These are phyloP conservation scores for Tautogolabrus adspersus DNA, from an alignment of 2,113 vertebrate species.

Conservation along the genomic window DNA sequence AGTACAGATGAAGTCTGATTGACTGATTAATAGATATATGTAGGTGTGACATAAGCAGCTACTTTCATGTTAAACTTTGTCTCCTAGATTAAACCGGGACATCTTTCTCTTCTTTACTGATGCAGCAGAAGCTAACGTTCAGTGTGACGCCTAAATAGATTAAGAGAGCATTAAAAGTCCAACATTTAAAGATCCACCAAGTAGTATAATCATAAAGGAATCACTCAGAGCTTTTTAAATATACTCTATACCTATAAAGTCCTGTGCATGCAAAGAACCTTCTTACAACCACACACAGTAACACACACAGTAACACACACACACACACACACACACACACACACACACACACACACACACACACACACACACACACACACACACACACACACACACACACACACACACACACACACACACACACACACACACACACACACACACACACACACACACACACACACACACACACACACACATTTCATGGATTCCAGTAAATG, in stretches of 20 bases:
- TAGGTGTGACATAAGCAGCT: background rate
- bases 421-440: slow-evolving; percentile 15
- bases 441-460: too few relatives aligned
- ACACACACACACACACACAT: slow-evolving; percentile 13
- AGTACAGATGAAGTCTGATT: too few relatives aligned
- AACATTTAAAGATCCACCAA: slow-evolving; percentile 32
- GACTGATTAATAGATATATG: background rate
- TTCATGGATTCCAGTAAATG: slow-evolving; percentile 73
- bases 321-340: slow-evolving; percentile 17
- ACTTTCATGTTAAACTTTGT: background rate
- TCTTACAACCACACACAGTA: slow-evolving; percentile 8
- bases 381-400: slow-evolving; percentile 13
- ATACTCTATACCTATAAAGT: slow-evolving; percentile 14
- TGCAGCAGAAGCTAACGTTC: background rate
- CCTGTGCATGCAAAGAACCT: slow-evolving; percentile 32
- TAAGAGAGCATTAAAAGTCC: background rate
- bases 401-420: slow-evolving; percentile 19
- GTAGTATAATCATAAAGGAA: background rate
- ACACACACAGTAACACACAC: slow-evolving; percentile 1
- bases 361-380: slow-evolving; percentile 16
- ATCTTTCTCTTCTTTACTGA: background rate
- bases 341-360: slow-evolving; percentile 17
- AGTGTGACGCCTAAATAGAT: too few relatives aligned
- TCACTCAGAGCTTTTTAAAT: slow-evolving; percentile 24
- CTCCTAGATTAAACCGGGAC: background rate